Evolutionary conservation across 2,113 vertebrate genomes (phyloP).

Genomic region (Vidua chalybeata): DNA sequence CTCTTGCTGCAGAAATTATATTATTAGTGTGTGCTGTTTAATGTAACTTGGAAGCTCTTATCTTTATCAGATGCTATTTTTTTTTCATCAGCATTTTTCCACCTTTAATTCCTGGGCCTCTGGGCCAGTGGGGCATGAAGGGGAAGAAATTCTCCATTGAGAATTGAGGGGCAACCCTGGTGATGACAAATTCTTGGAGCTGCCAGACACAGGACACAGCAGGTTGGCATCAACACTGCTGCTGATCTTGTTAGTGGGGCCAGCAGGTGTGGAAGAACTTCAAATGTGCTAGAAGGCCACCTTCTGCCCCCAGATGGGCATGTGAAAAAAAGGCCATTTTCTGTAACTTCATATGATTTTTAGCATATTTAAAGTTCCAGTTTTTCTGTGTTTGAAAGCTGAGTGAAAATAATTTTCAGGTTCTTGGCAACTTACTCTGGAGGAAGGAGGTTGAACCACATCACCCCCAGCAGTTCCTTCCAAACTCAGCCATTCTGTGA

Average conservation of each 20-base stretch:
- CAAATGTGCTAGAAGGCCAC: background rate
- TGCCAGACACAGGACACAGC: background rate
- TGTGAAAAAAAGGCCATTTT: background rate
- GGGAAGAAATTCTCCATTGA: background rate
- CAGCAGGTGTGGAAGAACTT: background rate
- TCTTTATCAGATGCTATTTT: background rate
- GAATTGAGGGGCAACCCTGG: background rate
- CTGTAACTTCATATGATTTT: background rate
- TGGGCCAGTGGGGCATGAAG: background rate
- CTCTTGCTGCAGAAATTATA: background rate
- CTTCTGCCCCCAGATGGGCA: background rate
- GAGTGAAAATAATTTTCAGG: background rate
- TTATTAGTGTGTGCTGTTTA: rapidly evolving
- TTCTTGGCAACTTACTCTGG: background rate
- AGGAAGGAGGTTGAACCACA: background rate
- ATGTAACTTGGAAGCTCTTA: background rate
- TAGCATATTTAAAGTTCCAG: background rate
- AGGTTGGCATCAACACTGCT: background rate
- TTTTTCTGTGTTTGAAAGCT: background rate
- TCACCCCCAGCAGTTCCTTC: background rate
- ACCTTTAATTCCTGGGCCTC: background rate
- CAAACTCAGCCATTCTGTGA: background rate
- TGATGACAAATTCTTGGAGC: background rate
- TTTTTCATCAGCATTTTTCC: background rate
- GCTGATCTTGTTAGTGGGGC: background rate